Evolutionary conservation across 2,113 vertebrate genomes (phyloP).

Genomic region (Eleginops maclovinus): DNA sequence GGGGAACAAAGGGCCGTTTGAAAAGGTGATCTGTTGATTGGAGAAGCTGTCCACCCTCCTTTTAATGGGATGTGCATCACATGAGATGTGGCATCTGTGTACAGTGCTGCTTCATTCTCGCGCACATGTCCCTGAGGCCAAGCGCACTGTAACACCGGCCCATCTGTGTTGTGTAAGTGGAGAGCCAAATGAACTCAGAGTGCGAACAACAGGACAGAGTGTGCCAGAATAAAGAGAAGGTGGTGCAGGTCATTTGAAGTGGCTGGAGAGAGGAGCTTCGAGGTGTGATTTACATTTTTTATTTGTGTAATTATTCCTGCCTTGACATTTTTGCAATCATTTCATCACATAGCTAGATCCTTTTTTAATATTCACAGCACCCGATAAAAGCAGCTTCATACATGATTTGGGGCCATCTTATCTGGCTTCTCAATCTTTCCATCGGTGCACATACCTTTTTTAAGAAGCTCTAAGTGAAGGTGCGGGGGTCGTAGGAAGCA

Average conservation of each 20-base stretch:
- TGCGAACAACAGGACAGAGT: constrained; percentile 4
- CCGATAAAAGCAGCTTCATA: constrained; percentile 28
- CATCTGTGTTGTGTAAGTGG: constrained; percentile 60
- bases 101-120: constrained; percentile 60
- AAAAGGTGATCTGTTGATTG: constrained; percentile 84
- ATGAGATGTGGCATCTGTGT: constrained; percentile 81
- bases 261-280: neutral
- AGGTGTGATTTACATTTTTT: constrained; percentile 30
- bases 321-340: constrained; percentile 30
- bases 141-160: constrained; percentile 52
- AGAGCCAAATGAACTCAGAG: constrained; percentile 25
- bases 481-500: constrained; percentile 35
- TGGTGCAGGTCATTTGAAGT: constrained; percentile 4
- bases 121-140: constrained; percentile 46
- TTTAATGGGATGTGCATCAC: constrained; percentile 79
- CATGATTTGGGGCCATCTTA: constrained; percentile 18
- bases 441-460: constrained; percentile 49
- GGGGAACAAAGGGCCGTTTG: constrained; percentile 83
- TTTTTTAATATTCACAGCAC: constrained; percentile 30
- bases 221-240: constrained; percentile 5
- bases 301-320: constrained; percentile 27
- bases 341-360: constrained; percentile 23
- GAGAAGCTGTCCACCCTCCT: constrained; percentile 71
- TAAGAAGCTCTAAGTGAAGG: constrained; percentile 40
- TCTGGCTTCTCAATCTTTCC: constrained; percentile 42